Conservation (phyloP, 2,797 vertebrate genomes). For the Crax fasciolata region DNA sequence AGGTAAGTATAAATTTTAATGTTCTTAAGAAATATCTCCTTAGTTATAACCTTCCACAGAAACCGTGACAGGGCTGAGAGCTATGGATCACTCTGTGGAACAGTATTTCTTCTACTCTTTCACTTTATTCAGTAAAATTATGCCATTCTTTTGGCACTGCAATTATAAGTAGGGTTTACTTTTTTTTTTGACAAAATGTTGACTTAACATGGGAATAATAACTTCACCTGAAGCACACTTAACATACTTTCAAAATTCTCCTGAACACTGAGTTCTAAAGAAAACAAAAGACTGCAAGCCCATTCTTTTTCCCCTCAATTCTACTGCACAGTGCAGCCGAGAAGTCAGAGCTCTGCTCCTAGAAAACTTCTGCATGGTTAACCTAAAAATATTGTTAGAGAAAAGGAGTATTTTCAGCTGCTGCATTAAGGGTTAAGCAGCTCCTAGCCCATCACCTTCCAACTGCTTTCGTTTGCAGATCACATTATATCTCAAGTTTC, state of each 20-base stretch:
- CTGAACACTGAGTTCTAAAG: not conserved
- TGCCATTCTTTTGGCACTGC: not conserved
- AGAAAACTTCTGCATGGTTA: not conserved
- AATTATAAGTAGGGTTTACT: not conserved
- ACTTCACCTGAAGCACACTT: not conserved
- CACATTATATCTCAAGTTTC: not conserved
- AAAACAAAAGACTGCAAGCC: not conserved
- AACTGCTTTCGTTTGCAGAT: not conserved
- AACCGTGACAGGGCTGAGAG: not conserved
- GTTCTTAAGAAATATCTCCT: not conserved
- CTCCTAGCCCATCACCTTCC: not conserved
- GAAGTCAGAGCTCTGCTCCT: not conserved
- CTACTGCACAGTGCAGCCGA: not conserved
- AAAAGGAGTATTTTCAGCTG: no score
- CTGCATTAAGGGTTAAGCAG: not conserved
- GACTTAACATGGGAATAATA: not conserved
- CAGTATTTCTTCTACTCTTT: not conserved
- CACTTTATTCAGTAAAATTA: not conserved
- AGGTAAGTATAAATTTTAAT: not conserved
- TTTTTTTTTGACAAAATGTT: not conserved
- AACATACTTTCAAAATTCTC: accelerated
- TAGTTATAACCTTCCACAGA: not conserved
- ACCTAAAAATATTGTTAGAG: no score
- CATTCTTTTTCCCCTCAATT: not conserved
- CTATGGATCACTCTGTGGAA: not conserved